Evolutionary conservation across 2,797 vertebrate genomes (phyloP), one percentile per base, ranked within the genome.

Genomic region (Phoxinus dragarum): DNA sequence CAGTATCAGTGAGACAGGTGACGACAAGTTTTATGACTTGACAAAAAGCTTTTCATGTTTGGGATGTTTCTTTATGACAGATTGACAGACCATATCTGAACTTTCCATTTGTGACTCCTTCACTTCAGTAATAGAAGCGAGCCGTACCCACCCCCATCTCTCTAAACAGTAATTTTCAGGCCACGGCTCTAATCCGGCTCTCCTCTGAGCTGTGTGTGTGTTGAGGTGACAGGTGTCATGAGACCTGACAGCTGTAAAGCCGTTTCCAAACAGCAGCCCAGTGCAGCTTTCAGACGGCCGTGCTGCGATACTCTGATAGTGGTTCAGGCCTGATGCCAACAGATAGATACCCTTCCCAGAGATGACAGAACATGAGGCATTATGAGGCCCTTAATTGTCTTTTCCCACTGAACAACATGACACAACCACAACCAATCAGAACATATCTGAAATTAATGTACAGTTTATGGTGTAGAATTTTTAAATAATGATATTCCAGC

Each of bases 231-330:
- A 88, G 91, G 84, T 89, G 90, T 92, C 90, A 88, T 82, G 84
- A 81, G 84, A 88, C 90, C 94, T 96, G 96, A 96, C 96, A 97
- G 86, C 91, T 93, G 92, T 96, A 96, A 97, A 95, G 94, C 95
- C 94, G 91, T 88, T 92, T 90, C 90, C 94, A 96, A 96, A 93
- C 96, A 93, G 91, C 92, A 93, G 93, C 91, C 84, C 88, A 86
- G 78, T 81, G 91, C 77, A 78, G 75, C 17, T 54, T 42, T 61
- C 36, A 81, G 61, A 44, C 14, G 40, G 68, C 52, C 3, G 17
- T 38, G 56, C 90, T 87, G 93, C 86, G 83, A 86, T 87, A 68
- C 88, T 84, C 71, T 69, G 90, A 93, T 91, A 85, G 82, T 88
- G 87, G 86, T 80, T 85, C 75, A 83, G 89, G 91, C 90, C 88